These are phyloP conservation scores for Leptodactylus fuscus DNA, from an alignment of 2,113 vertebrate genomes.

Conservation along the genomic window DNA sequence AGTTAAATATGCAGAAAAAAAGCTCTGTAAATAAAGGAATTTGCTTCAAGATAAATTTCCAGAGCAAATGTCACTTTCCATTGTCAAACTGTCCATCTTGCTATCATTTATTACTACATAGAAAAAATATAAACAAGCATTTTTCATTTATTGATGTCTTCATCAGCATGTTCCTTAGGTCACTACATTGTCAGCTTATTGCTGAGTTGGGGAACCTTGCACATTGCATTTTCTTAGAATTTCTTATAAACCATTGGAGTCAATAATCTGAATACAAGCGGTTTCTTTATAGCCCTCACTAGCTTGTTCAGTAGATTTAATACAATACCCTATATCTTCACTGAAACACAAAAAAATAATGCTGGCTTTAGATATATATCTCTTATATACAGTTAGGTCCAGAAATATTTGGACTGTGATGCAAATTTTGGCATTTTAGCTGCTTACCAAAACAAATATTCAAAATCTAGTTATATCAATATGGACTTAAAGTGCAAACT, in stretches of 20 bases:
- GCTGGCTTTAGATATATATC: no score
- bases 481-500: no score
- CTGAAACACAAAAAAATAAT: no score
- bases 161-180: not conserved
- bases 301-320: not conserved
- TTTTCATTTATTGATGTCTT: not conserved
- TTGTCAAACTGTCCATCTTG: not conserved
- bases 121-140: not conserved
- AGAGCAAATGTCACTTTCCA: not conserved
- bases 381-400: no score
- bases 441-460: no score
- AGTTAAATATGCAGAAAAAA: no score
- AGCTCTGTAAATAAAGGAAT: no score
- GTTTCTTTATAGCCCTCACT: not conserved
- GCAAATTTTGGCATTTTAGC: no score
- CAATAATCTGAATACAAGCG: not conserved
- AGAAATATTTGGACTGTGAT: no score
- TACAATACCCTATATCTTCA: no score
- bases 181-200: not conserved
- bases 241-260: not conserved
- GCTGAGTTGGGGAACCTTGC: not conserved
- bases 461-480: no score
- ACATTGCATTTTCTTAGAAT: conserved; percentile 19
- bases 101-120: not conserved
- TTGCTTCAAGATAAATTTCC: not conserved